Percentiles rank a stretch among this genome's conserved stretches.
Conservation (phyloP, 2,888 invertebrate species). For the Nephrocerus scutellatus region DNA sequence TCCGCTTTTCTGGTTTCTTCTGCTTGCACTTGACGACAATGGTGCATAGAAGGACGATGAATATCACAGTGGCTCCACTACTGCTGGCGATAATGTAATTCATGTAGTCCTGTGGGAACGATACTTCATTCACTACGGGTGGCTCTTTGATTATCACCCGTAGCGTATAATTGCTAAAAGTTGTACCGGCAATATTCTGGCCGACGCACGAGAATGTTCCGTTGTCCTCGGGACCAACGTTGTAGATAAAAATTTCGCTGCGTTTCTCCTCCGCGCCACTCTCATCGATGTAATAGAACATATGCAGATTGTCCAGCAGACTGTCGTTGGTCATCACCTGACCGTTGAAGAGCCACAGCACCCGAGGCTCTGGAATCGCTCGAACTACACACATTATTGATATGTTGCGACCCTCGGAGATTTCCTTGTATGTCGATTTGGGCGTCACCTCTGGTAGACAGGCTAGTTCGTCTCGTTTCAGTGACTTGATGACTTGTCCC, state of each 20-base stretch:
- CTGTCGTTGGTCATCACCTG: conserved; percentile 72
- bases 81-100: conserved; percentile 62
- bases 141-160: conserved; percentile 67
- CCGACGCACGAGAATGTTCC: conserved; percentile 82
- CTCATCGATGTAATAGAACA: conserved; percentile 65
- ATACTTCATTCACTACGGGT: conserved; percentile 60
- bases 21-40: conserved; percentile 55
- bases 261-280: conserved; percentile 60
- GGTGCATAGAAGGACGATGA: conserved; percentile 60
- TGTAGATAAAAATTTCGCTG: conserved; percentile 71
- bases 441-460: conserved; percentile 74
- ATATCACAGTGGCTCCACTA: conserved; percentile 57
- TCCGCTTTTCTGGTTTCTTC: conserved; percentile 46
- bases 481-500: conserved; percentile 60
- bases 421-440: conserved; percentile 67
- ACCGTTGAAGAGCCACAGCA: conserved; percentile 79
- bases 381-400: conserved; percentile 73
- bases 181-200: conserved; percentile 74
- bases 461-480: conserved; percentile 66
- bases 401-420: conserved; percentile 73
- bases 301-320: conserved; percentile 58
- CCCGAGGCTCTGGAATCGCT: conserved; percentile 72
- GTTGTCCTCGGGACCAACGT: conserved; percentile 71
- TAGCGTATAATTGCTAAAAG: conserved; percentile 74
- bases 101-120: conserved; percentile 64